Base-by-base conservation (phyloP, 1,140 invertebrate genomes). In the Drosophila athabasca region DNA sequence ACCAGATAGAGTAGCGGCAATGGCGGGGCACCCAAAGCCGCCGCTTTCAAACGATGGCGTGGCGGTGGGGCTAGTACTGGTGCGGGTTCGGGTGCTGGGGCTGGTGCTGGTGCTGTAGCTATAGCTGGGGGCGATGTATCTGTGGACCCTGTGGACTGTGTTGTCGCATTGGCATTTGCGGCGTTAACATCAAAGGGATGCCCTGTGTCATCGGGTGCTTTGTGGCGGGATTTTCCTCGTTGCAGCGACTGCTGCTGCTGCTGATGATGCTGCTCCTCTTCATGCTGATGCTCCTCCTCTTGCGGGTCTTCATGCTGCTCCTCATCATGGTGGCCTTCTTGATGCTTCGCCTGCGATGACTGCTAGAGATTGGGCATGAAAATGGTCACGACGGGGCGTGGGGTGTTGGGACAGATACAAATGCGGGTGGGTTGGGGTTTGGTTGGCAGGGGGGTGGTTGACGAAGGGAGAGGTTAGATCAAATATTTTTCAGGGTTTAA, bases 401-500 rank as follows among this genome's bases (percentile, higher is more conserved):
- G 29, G 7, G 35, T 39, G 35, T 3, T 4, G 35, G n/a, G 5
- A 35, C 50, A 41, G 2, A 53, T 4, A 58, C 55, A 31, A 46
- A 55, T 55, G 41, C n/a, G 29, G 41, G 39, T 6, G 51, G 57
- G 58, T 22, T 22, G n/a, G 35, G 11, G 11, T 1, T 5, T 4
- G 11, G 11, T 4, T 31, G 8, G 7, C 3, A 17, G 41, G 9
- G 53, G 48, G 31, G 4, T 4, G 24, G 24, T 5, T 26, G 24
- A 19, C 22, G 17, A 5, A 26, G 17, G 35, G 50, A 26, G 24
- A 46, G 48, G 50, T 65, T 76, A 87, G 62, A 71, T 87, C 78
- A 87, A 88, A 82, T 87, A 82, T 68, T 88, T 88, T 88, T 70
- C 67, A 88, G 79, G 84, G 79, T 89, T 88, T 88, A 88, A 88